Percentiles rank a stretch among this genome's conserved stretches.
Evolutionary conservation across 2,113 vertebrate species (phyloP).

Genomic region (Desmodus rotundus): DNA sequence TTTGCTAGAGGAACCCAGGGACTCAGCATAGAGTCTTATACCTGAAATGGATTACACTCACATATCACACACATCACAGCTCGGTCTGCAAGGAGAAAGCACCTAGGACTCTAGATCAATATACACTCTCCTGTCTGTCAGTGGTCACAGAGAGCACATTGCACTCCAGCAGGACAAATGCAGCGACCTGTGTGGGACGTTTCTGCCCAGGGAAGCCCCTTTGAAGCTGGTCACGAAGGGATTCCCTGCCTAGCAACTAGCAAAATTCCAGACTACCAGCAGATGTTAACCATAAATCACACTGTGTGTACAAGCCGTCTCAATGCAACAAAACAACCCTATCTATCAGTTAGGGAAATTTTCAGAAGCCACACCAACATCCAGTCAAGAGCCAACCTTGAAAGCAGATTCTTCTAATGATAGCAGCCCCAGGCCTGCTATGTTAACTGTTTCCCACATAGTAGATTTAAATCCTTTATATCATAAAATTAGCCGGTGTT

Average conservation of each 20-base stretch:
- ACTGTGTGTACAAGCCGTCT: too few species aligned
- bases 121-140: neutral
- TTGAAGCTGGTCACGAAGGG: neutral
- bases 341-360: neutral
- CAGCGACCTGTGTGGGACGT: fast-evolving
- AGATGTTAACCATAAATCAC: neutral
- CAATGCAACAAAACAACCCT: neutral
- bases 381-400: neutral
- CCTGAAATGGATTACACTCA: neutral
- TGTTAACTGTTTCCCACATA: neutral
- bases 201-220: neutral
- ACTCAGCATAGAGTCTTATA: neutral
- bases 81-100: neutral
- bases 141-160: neutral
- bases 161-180: neutral
- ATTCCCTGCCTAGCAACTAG: neutral
- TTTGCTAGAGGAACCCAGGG: neutral
- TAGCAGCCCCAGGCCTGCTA: neutral
- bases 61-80: neutral
- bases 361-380: neutral
- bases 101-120: neutral
- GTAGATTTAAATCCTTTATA: neutral
- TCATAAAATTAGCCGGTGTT: neutral
- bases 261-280: neutral
- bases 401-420: neutral